Percentiles rank a stretch among this genome's conserved stretches.
phyloP scores from a whole-genome alignment of 1,140 invertebrate genomes.

The Glossosoma conforme region DNA sequence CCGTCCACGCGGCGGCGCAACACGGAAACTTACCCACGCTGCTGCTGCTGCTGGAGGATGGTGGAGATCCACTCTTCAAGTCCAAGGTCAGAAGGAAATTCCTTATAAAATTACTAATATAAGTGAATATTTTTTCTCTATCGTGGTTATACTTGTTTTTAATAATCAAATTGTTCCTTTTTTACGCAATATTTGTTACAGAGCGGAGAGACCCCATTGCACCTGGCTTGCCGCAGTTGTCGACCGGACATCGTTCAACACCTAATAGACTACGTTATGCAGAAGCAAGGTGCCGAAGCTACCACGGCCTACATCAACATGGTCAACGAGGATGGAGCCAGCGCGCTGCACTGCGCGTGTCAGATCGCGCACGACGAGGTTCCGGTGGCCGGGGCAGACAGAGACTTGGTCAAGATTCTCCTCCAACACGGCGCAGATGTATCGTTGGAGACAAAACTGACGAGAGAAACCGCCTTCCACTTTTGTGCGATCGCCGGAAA shows the following conservation, averaged over 20 bases:
- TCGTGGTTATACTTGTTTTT: too few relatives aligned
- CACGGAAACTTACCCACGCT: slow-evolving; percentile 84
- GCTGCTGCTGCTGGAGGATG: slow-evolving; percentile 81
- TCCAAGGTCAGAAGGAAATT: slow-evolving; percentile 83
- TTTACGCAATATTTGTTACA: slow-evolving; percentile 40
- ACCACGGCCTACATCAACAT: slow-evolving; percentile 74
- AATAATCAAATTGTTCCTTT: not conserved
- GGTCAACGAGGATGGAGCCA: slow-evolving; percentile 87
- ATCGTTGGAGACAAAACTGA: slow-evolving; percentile 75
- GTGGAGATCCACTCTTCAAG: slow-evolving; percentile 82
- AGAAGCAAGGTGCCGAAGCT: slow-evolving; percentile 63
- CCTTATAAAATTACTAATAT: too few relatives aligned
- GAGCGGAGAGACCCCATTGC: slow-evolving; percentile 93
- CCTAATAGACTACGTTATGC: slow-evolving; percentile 80
- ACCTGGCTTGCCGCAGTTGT: slow-evolving; percentile 82
- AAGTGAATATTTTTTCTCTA: too few relatives aligned
- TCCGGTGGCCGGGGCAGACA: slow-evolving; percentile 72
- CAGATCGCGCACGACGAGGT: slow-evolving; percentile 75
- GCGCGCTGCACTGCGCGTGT: slow-evolving; percentile 84
- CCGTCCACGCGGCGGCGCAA: slow-evolving; percentile 86
- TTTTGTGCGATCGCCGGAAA: slow-evolving; percentile 93
- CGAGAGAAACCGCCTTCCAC: slow-evolving; percentile 91
- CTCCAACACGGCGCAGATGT: slow-evolving; percentile 88
- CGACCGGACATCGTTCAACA: slow-evolving; percentile 80
- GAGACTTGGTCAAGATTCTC: slow-evolving; percentile 82